phyloP scores from a whole-genome alignment of 2,888 invertebrate species.

The Tridacna crocea region DNA sequence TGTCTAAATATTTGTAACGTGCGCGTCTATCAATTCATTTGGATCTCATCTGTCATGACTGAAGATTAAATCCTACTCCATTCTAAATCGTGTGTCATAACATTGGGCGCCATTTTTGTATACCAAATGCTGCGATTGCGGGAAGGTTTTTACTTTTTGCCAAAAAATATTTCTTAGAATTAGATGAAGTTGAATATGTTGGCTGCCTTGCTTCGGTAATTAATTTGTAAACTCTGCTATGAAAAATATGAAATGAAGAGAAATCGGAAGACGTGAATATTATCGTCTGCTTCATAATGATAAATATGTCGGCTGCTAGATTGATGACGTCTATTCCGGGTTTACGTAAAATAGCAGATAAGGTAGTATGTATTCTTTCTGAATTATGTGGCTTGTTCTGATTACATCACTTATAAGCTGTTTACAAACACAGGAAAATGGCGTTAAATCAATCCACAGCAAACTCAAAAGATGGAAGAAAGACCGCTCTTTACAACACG shows the following conservation, averaged over 20 bases:
- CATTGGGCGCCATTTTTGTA: constrained; percentile 6
- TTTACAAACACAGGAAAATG: no score
- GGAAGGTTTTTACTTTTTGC: not conserved
- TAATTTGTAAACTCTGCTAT: not conserved
- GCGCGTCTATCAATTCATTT: constrained; percentile 28
- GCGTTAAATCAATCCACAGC: no score
- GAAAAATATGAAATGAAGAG: not conserved
- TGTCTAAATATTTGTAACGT: constrained; percentile 28
- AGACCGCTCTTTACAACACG: no score
- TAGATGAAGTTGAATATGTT: not conserved
- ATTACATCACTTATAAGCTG: no score
- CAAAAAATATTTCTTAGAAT: not conserved
- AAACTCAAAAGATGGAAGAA: no score
- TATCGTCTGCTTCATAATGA: constrained; percentile 15
- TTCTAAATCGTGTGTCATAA: constrained; percentile 25
- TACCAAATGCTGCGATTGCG: not conserved
- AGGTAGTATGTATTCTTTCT: not conserved
- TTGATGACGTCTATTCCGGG: not conserved
- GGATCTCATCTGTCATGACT: constrained; percentile 15
- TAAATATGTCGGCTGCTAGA: constrained; percentile 13
- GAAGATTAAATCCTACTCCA: constrained; percentile 26
- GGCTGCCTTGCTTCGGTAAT: not conserved
- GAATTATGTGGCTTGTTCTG: no score
- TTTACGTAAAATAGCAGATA: not conserved
- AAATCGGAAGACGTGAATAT: not conserved